A percentile compares a stretch with the other conserved stretches of the same genome.
phyloP scores from a whole-genome alignment of 2,113 vertebrate genomes.

The Entomyzon cyanotis region DNA sequence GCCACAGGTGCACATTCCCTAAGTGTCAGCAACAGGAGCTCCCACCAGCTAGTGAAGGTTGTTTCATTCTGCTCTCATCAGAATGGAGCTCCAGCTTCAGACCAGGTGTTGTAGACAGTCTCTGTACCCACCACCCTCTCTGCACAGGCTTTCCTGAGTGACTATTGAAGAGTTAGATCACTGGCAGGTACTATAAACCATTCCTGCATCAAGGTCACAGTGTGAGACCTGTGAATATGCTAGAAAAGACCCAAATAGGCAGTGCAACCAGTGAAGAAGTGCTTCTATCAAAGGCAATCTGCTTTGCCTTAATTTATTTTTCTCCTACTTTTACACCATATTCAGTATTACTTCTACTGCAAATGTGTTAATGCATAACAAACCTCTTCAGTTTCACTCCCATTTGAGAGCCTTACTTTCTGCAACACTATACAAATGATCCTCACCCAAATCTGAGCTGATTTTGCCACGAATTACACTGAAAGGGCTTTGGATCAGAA shows the following conservation, averaged over 20 bases:
- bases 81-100: not conserved
- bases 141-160: not conserved
- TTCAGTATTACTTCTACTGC: not conserved
- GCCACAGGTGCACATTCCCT: not conserved
- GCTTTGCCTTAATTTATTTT: not conserved
- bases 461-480: not conserved
- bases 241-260: not conserved
- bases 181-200: not conserved
- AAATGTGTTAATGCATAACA: not conserved
- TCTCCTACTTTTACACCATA: not conserved
- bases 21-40: accelerated
- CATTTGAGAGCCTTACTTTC: not conserved
- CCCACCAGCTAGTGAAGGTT: not conserved
- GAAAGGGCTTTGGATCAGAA: not conserved
- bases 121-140: not conserved
- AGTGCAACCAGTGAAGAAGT: not conserved
- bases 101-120: not conserved
- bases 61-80: not conserved
- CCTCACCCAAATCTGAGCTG: not conserved
- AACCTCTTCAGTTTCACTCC: not conserved
- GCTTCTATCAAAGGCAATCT: not conserved
- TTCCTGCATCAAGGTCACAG: not conserved
- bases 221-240: not conserved
- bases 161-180: not conserved
- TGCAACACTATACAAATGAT: not conserved